Base-by-base conservation (phyloP, 2,797 vertebrate genomes). In the Brachyrhaphis roseni region DNA sequence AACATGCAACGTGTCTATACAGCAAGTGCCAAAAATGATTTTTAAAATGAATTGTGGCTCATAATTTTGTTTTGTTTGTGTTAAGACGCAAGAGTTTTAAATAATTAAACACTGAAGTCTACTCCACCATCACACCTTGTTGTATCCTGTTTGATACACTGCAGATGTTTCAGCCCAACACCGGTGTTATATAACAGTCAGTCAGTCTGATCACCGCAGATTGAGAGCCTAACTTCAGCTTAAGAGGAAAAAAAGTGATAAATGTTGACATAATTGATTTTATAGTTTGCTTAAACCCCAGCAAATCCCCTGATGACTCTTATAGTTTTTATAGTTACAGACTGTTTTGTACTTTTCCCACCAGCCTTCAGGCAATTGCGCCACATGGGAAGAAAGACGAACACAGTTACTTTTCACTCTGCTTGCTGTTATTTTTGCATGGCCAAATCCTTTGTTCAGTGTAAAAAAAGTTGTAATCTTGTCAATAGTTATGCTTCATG, bases 321-420 rank as follows among this genome's bases (percentile, higher is more conserved):
- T 62, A 34, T 34, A 34, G 31, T 62, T 62, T 62, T 18, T 34
- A 16, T 62, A 18, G 59, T 62, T 62, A 34, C 59, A 62, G 59
- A 62, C 28, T 34, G 59, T 62, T 62, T 62, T 34, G 59, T 62
- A 34, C 59, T 62, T 62, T 62, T 34, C 59, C 59, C 59, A 62
- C 59, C 59, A 62, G 59, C 59, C 59, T 59, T 28, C n/a, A 59
- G 28, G 57, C 57, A 59, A 34, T 34, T 62, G 8, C 31, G 2
- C 28, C 31, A 34, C 28, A 16, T 62, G 55, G 59, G 28, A 62
- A 62, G 31, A 62, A 34, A 62, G 15, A 34, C 6, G 15, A 62
- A 18, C 28, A 28, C n/a, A 34, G 12, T 1, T 31, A 62, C 59
- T 16, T 18, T 62, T 34, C 31, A 8, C 59, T 59, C n/a, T 62